Percentiles rank a stretch among this genome's conserved stretches.
phyloP scores from a whole-genome alignment of 2,113 vertebrate genomes.

The Tautogolabrus adspersus region DNA sequence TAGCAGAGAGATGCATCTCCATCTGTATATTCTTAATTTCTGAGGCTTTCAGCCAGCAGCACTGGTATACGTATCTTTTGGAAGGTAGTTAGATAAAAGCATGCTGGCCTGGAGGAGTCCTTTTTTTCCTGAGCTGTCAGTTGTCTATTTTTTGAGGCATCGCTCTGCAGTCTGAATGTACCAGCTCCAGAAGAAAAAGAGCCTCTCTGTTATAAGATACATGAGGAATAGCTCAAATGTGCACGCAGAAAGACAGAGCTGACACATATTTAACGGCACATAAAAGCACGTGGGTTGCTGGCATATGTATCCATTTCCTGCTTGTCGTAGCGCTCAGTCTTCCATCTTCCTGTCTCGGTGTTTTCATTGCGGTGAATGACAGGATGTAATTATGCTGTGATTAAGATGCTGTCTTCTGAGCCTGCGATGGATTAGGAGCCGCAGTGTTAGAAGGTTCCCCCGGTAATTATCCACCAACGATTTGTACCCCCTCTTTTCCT shows the following conservation, averaged over 20 bases:
- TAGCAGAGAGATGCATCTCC: not conserved
- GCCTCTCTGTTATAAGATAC: slow-evolving; percentile 51
- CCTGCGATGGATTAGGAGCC: slow-evolving; percentile 62
- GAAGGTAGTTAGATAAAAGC: slow-evolving; percentile 12
- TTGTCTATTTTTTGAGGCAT: slow-evolving; percentile 45
- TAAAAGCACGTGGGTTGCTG: slow-evolving; percentile 57
- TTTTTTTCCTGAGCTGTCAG: slow-evolving; percentile 26
- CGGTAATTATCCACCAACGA: slow-evolving; percentile 61
- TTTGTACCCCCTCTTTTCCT: slow-evolving; percentile 42
- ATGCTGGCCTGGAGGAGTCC: slow-evolving; percentile 14
- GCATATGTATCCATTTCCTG: slow-evolving; percentile 72
- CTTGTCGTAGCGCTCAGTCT: slow-evolving; percentile 56
- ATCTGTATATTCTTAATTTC: slow-evolving; percentile 8
- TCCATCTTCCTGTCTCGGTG: slow-evolving; percentile 71
- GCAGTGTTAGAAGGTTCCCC: slow-evolving; percentile 51
- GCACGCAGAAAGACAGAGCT: slow-evolving; percentile 24
- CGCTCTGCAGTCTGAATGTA: slow-evolving; percentile 29
- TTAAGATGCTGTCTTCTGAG: slow-evolving; percentile 73
- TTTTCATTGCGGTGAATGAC: slow-evolving; percentile 76
- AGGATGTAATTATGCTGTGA: slow-evolving; percentile 80
- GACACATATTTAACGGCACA: slow-evolving; percentile 58
- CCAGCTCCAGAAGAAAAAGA: slow-evolving; percentile 33
- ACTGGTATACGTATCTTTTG: not conserved
- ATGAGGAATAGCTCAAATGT: slow-evolving; percentile 33
- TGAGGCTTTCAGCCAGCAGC: slow-evolving; percentile 11